These are phyloP conservation scores for Chromis chromis DNA, from an alignment of 2,797 vertebrate genomes.

Conservation along the genomic window DNA sequence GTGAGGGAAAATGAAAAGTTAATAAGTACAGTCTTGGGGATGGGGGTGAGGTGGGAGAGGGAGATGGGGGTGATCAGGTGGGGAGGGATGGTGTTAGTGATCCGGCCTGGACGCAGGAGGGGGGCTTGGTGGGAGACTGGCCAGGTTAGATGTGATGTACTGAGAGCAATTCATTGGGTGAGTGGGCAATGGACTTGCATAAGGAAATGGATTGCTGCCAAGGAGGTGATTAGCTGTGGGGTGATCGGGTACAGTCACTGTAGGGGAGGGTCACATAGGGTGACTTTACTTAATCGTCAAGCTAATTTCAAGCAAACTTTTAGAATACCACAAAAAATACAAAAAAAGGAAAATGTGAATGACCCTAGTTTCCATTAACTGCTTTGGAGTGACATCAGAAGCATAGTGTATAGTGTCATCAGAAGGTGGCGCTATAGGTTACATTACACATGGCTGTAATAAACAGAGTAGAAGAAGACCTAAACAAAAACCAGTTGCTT, in stretches of 20 bases:
- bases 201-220: constrained; percentile 31
- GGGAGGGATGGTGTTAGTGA: constrained; percentile 54
- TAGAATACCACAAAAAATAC: too few species aligned
- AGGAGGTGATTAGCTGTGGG: constrained; percentile 31
- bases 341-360: too few species aligned
- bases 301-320: too few species aligned
- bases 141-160: constrained; percentile 45
- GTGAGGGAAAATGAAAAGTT: constrained; percentile 75
- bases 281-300: too few species aligned
- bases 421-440: too few species aligned
- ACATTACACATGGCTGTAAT: too few species aligned
- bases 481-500: too few species aligned
- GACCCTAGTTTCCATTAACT: too few species aligned
- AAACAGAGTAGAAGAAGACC: too few species aligned
- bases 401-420: too few species aligned
- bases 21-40: constrained; percentile 53
- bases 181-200: constrained; percentile 49
- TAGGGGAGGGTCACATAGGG: not conserved
- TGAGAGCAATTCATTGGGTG: constrained; percentile 46
- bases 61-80: constrained; percentile 11
- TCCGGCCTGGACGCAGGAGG: constrained; percentile 50
- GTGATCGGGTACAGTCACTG: constrained; percentile 23
- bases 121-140: constrained; percentile 64
- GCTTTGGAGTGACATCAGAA: too few species aligned
- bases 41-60: constrained; percentile 22